Conservation (phyloP, 2,113 vertebrate species). For the Argyrosomus japonicus region DNA sequence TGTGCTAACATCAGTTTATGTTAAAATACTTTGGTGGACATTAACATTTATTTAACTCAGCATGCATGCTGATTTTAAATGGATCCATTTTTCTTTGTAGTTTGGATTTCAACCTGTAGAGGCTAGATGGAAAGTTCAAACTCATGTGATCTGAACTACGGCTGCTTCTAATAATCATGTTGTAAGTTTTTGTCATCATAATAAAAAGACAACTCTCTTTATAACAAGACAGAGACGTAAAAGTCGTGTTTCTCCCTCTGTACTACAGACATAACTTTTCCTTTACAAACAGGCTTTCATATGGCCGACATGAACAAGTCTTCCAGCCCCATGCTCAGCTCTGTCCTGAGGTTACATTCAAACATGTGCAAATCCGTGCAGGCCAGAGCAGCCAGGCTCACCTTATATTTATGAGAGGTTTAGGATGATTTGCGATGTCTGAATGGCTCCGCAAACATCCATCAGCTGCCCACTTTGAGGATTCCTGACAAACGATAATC, state of each 20-base stretch:
- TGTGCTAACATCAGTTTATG: too few relatives aligned
- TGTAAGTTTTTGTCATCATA: neutral
- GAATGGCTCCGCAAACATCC: neutral
- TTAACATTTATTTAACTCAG: too few relatives aligned
- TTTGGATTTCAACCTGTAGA: too few relatives aligned
- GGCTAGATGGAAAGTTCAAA: neutral
- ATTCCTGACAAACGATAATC: too few relatives aligned
- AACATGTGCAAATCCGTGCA: neutral
- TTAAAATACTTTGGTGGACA: too few relatives aligned
- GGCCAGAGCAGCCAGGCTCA: neutral
- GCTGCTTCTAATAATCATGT: neutral
- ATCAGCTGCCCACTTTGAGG: slow-evolving; percentile 9
- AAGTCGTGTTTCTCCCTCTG: neutral
- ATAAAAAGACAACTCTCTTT: neutral
- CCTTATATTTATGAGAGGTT: slow-evolving; percentile 3
- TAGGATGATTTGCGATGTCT: slow-evolving; percentile 31
- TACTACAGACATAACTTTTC: neutral
- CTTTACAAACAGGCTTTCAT: neutral
- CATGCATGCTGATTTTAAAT: too few relatives aligned
- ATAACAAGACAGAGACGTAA: neutral
- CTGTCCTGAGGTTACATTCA: neutral
- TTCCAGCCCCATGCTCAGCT: neutral
- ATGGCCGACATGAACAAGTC: neutral
- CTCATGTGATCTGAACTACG: neutral
- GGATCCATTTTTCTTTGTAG: too few relatives aligned